phyloP scores from a whole-genome alignment of 2,888 invertebrate genomes.

The Malthinus seriepunctatus region DNA sequence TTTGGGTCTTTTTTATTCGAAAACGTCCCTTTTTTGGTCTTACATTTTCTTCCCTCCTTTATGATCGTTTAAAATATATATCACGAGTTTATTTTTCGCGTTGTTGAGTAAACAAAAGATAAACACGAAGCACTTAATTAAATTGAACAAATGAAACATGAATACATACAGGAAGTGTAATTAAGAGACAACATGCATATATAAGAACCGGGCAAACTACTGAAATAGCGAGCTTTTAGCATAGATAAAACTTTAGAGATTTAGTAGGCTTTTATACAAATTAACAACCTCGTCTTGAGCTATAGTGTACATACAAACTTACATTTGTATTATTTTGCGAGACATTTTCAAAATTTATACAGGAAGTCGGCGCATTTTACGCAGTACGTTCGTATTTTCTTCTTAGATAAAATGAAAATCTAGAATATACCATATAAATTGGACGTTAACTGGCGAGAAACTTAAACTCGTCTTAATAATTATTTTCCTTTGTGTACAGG shows the following conservation, averaged over 20 bases:
- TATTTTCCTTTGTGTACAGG: too few relatives aligned
- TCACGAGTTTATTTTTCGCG: background rate
- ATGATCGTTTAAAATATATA: background rate
- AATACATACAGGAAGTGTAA: constrained; percentile 23
- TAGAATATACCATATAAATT: background rate
- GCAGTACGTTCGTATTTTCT: constrained; percentile 11
- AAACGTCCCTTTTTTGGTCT: too few relatives aligned
- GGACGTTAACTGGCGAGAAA: background rate
- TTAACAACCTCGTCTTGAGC: constrained; percentile 20
- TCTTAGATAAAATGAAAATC: constrained; percentile 6
- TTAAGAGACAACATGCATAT: constrained; percentile 19
- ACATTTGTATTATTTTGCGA: constrained; percentile 18
- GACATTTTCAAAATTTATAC: constrained; percentile 19
- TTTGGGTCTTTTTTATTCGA: too few relatives aligned
- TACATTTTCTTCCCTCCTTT: too few relatives aligned
- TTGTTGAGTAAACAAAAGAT: constrained; percentile 3
- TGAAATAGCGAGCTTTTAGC: constrained; percentile 19
- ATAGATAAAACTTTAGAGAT: constrained; percentile 25
- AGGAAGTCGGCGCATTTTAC: constrained; percentile 9
- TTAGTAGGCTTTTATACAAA: constrained; percentile 28
- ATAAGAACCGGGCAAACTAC: constrained; percentile 14
- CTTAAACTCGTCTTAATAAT: too few relatives aligned
- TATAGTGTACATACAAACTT: constrained; percentile 14
- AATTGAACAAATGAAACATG: constrained; percentile 26
- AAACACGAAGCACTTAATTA: constrained; percentile 19